A percentile compares a stretch with the other conserved stretches of the same genome.
Conservation (phyloP, 2,888 invertebrate genomes). For the Glyphotaelius pellucidus region DNA sequence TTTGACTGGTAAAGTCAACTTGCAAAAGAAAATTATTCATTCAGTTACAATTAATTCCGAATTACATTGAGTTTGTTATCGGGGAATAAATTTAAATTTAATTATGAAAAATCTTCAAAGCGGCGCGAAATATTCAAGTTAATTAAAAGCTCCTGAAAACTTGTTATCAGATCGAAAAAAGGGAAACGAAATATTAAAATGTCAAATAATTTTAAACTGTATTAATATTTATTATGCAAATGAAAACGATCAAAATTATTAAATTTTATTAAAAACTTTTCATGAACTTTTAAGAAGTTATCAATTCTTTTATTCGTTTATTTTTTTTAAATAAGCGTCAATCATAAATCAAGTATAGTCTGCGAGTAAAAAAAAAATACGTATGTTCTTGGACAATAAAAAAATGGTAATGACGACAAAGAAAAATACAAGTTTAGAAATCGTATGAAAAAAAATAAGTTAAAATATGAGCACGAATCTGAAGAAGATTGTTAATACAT, state of each 20-base stretch:
- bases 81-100: constrained; percentile 33
- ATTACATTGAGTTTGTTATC: constrained; percentile 9
- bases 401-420: neutral
- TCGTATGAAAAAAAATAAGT: too few relatives aligned
- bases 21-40: neutral
- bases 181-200: neutral
- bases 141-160: constrained; percentile 28
- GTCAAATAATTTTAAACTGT: neutral
- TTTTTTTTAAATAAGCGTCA: neutral
- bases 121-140: constrained; percentile 8
- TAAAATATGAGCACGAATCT: neutral
- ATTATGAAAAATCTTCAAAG: constrained; percentile 26
- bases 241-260: neutral
- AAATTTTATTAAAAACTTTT: neutral
- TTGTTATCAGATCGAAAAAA: constrained; percentile 8
- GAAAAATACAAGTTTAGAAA: neutral
- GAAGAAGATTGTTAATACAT: neutral
- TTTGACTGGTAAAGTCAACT: neutral
- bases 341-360: neutral
- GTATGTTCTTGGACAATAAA: neutral
- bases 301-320: neutral
- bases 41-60: neutral
- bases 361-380: too few relatives aligned
- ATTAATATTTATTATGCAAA: neutral
- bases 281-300: too few relatives aligned